These are phyloP conservation scores for Rynchops niger DNA, from an alignment of 2,113 vertebrate species.

Conservation along the genomic window DNA sequence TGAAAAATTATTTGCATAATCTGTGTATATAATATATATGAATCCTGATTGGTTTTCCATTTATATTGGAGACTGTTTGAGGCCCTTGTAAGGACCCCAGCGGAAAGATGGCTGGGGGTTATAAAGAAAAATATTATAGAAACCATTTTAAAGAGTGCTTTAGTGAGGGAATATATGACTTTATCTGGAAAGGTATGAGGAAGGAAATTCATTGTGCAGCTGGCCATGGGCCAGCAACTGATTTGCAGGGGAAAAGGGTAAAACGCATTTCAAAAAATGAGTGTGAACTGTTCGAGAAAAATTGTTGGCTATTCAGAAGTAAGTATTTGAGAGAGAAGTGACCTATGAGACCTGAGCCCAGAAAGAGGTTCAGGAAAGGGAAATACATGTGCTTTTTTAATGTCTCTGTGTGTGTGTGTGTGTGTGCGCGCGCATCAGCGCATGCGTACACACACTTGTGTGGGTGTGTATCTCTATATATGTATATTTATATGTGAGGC, in stretches of 20 bases:
- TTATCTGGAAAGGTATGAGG: background rate
- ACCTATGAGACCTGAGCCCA: background rate
- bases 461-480: background rate
- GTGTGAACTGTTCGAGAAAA: background rate
- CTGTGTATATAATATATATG: background rate
- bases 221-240: background rate
- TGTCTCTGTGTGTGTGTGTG: too few species aligned
- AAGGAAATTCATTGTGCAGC: background rate
- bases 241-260: background rate
- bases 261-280: background rate
- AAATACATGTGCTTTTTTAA: background rate
- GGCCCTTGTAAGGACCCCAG: background rate
- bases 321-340: background rate
- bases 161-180: background rate
- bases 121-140: background rate
- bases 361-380: background rate
- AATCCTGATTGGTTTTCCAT: background rate
- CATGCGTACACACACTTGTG: too few species aligned
- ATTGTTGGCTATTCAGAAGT: background rate
- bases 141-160: background rate
- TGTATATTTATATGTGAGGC: background rate
- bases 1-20: background rate
- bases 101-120: background rate
- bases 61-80: background rate
- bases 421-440: fast-evolving